Evolutionary conservation across 2,797 vertebrate species (phyloP).

Genomic region (Cossypha heuglini): DNA sequence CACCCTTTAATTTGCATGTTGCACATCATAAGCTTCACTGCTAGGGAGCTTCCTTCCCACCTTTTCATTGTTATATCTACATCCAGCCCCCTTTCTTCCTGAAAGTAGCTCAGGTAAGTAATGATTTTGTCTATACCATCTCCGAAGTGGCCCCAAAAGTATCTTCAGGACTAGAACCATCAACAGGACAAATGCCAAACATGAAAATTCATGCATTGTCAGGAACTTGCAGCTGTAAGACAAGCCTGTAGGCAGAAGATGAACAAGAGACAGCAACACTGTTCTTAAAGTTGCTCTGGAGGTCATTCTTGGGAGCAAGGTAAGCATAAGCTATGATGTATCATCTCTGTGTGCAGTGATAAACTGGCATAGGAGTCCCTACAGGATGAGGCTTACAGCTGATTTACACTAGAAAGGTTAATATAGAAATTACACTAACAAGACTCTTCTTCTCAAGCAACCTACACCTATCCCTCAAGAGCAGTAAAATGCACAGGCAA

Average conservation of each 20-base stretch:
- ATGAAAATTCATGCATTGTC: neutral
- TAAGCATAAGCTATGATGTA: neutral
- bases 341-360: neutral
- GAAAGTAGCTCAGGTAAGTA: neutral
- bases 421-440: slow-evolving; percentile 10
- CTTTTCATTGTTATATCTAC: neutral
- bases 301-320: neutral
- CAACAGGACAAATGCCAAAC: neutral
- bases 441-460: neutral
- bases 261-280: neutral
- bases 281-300: neutral
- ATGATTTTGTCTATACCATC: neutral
- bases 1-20: neutral
- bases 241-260: neutral
- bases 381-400: neutral
- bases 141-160: neutral
- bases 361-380: neutral
- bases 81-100: neutral
- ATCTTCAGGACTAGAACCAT: neutral
- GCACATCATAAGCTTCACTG: neutral
- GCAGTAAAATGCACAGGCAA: neutral
- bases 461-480: neutral
- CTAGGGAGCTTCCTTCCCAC: neutral
- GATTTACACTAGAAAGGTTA: slow-evolving; percentile 42
- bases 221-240: neutral